phyloP scores from a whole-genome alignment of 2,113 vertebrate genomes.

The Salvelinus namaycush region DNA sequence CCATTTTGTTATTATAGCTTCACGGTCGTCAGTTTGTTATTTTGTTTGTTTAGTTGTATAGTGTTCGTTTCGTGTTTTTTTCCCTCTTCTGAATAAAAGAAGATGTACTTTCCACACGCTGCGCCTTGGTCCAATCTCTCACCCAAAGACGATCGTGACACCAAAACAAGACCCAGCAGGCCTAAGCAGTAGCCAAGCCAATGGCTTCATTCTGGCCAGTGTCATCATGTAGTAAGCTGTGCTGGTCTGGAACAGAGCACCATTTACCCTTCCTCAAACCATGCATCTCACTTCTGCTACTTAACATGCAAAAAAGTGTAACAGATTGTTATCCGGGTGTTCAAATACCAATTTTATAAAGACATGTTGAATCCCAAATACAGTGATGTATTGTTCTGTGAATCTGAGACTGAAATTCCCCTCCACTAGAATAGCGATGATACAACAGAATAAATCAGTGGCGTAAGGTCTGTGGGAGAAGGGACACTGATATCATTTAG shows the following conservation, averaged over 20 bases:
- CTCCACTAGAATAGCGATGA: conserved; percentile 22
- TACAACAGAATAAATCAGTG: conserved; percentile 26
- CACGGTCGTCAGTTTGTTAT: too few species aligned
- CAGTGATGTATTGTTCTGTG: conserved; percentile 8
- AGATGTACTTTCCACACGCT: too few species aligned
- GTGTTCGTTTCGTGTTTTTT: too few species aligned
- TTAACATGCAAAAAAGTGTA: not conserved
- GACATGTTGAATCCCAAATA: conserved; percentile 5
- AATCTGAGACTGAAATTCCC: conserved; percentile 5
- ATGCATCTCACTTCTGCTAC: not conserved
- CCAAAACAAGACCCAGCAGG: not conserved
- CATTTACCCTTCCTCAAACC: conserved; percentile 1
- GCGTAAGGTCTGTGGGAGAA: conserved; percentile 13
- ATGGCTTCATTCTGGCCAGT: not conserved
- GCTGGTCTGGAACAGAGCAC: conserved; percentile 8
- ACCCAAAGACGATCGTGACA: too few species aligned
- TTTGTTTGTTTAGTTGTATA: too few species aligned
- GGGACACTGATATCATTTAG: conserved; percentile 1
- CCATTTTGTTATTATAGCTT: too few species aligned
- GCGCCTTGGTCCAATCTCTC: too few species aligned
- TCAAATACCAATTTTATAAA: not conserved
- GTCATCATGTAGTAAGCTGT: not conserved
- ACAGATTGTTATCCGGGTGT: conserved; percentile 1
- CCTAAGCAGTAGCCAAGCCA: not conserved
- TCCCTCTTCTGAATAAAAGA: too few species aligned